These are phyloP conservation scores for Drosophila glabriapex DNA, from an alignment of 2,888 invertebrate species.

Conservation along the genomic window DNA sequence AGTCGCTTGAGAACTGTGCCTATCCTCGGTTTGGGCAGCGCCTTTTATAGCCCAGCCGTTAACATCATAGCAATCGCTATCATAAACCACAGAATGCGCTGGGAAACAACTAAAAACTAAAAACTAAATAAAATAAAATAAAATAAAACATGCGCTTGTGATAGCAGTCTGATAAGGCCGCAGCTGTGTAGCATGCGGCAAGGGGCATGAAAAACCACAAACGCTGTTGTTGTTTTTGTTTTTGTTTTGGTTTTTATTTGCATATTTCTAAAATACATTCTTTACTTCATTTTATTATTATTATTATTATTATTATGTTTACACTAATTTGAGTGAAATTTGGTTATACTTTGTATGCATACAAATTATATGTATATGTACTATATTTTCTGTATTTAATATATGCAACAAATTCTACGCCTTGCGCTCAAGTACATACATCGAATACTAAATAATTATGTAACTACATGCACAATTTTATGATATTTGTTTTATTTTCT, in stretches of 20 bases:
- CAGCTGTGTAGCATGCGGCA: slow-evolving; percentile 21
- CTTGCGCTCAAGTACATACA: slow-evolving; percentile 38
- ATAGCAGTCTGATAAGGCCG: slow-evolving; percentile 43
- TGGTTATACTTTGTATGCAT: slow-evolving; percentile 53
- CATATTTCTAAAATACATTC: slow-evolving; percentile 77
- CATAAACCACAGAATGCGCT: slow-evolving; percentile 45
- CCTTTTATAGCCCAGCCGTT: slow-evolving; percentile 60
- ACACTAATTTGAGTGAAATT: slow-evolving; percentile 73
- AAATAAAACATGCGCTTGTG: background rate
- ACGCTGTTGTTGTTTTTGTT: slow-evolving; percentile 7
- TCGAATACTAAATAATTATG: slow-evolving; percentile 43
- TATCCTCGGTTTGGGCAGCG: background rate
- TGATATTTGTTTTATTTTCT: slow-evolving; percentile 7
- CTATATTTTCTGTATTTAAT: slow-evolving; percentile 23
- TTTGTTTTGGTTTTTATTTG: slow-evolving; percentile 22
- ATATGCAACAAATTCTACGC: slow-evolving; percentile 60
- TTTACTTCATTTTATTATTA: slow-evolving; percentile 49
- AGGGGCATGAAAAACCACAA: slow-evolving; percentile 56
- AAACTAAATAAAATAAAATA: background rate
- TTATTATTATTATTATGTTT: slow-evolving; percentile 50
- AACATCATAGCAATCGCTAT: slow-evolving; percentile 21
- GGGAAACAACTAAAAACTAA: slow-evolving; percentile 20
- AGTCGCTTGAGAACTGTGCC: slow-evolving; percentile 63
- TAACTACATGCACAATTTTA: slow-evolving; percentile 40
- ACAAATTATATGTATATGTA: slow-evolving; percentile 34